Conservation (phyloP, 2,888 invertebrate genomes). For the Plutella xylostella region DNA sequence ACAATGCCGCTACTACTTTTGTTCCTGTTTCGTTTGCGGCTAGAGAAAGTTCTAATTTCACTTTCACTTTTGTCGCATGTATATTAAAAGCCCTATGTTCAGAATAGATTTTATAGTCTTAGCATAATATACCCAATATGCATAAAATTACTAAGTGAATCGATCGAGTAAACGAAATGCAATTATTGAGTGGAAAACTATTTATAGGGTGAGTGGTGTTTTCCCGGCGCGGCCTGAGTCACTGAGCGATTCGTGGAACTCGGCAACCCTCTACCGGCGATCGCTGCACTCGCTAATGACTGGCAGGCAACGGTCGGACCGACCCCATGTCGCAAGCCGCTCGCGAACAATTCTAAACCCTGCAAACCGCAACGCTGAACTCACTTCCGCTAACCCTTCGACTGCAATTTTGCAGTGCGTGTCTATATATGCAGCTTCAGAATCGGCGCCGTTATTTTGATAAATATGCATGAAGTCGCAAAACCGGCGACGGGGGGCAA, state of each 20-base stretch:
- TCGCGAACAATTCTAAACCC: slow-evolving; percentile 50
- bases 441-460: slow-evolving; percentile 68
- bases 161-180: slow-evolving; percentile 32
- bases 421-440: slow-evolving; percentile 65
- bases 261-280: slow-evolving; percentile 43
- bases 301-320: slow-evolving; percentile 43
- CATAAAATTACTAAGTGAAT: slow-evolving; percentile 30
- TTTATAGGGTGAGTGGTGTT: slow-evolving; percentile 32
- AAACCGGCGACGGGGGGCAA: slow-evolving; percentile 54
- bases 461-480: slow-evolving; percentile 67
- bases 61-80: slow-evolving; percentile 25
- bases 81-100: no score
- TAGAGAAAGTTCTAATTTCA: slow-evolving; percentile 43
- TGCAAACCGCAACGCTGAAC: slow-evolving; percentile 51
- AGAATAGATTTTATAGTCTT: background rate
- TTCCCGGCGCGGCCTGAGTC: slow-evolving; percentile 49
- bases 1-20: slow-evolving; percentile 22
- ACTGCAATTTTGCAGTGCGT: slow-evolving; percentile 49
- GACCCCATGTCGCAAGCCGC: slow-evolving; percentile 35
- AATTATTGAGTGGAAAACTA: slow-evolving; percentile 33
- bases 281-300: slow-evolving; percentile 60
- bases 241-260: slow-evolving; percentile 54
- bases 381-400: slow-evolving; percentile 38
- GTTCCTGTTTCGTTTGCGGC: slow-evolving; percentile 27
- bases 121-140: slow-evolving; percentile 25